Percentiles rank a stretch among this genome's conserved stretches.
These are phyloP conservation scores for Agrochola litura DNA, from an alignment of 2,888 invertebrate species.

Conservation along the genomic window DNA sequence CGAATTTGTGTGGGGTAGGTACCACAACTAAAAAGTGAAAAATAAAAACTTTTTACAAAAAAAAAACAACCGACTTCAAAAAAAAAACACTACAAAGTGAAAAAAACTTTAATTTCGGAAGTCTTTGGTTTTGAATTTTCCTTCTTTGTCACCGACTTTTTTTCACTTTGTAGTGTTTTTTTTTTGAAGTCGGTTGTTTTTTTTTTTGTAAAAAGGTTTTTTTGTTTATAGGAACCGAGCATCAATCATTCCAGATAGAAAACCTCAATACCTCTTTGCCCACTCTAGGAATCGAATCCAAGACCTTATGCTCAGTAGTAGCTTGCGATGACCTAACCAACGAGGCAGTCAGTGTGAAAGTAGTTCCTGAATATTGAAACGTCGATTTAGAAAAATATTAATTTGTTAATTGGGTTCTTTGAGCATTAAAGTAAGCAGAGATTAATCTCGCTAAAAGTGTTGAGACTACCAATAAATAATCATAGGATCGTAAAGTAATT, in stretches of 20 bases:
- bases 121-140: too few relatives aligned
- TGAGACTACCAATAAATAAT: slow-evolving; percentile 7
- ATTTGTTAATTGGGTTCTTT: neutral
- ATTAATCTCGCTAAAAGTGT: neutral
- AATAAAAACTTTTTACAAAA: too few relatives aligned
- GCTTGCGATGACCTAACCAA: neutral
- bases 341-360: neutral
- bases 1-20: too few relatives aligned
- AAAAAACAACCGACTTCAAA: too few relatives aligned
- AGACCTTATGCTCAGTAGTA: neutral
- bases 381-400: neutral
- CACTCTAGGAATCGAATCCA: neutral
- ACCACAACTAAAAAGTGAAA: too few relatives aligned
- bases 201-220: too few relatives aligned
- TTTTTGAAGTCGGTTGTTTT: too few relatives aligned
- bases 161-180: too few relatives aligned
- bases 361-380: neutral
- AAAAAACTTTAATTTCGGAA: too few relatives aligned
- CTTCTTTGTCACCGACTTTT: too few relatives aligned
- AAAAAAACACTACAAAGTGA: too few relatives aligned
- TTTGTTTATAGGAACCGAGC: too few relatives aligned
- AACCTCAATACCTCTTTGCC: neutral
- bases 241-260: neutral
- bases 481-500: neutral
- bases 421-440: neutral